phyloP scores from a whole-genome alignment of 37 sponge, comb jelly and placozoan species.

The Dysidea cf. avara region DNA sequence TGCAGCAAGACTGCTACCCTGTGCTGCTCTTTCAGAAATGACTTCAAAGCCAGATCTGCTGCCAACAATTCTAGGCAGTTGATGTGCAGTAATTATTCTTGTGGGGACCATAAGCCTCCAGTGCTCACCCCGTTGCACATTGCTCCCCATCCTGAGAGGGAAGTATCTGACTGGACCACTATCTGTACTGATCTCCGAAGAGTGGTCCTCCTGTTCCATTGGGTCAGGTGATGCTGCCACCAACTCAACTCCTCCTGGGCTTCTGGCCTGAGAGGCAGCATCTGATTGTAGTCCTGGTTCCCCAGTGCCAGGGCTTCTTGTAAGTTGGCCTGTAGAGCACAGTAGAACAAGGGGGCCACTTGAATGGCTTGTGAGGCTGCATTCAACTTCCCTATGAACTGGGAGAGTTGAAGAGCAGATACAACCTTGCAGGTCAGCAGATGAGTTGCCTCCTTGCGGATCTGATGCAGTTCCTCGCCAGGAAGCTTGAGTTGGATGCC shows the following conservation, averaged over 20 bases:
- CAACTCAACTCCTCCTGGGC: not conserved
- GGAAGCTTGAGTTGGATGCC: constrained; percentile 17
- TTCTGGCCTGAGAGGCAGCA: not conserved
- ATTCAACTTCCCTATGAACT: constrained; percentile 19
- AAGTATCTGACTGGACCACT: constrained; percentile 21
- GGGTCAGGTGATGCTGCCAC: constrained; percentile 1
- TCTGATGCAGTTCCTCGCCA: not conserved
- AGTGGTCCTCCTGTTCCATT: constrained; percentile 9
- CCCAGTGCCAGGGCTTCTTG: not conserved
- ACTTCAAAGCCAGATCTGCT: constrained; percentile 1
- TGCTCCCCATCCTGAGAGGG: constrained; percentile 23
- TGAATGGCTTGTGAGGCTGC: constrained; percentile 7
- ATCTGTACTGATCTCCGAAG: not conserved
- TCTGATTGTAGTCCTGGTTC: not conserved
- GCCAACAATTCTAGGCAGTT: constrained; percentile 20
- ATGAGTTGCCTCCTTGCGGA: not conserved
- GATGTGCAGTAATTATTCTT: too few relatives aligned
- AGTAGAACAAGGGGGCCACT: constrained; percentile 23
- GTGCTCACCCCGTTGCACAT: constrained; percentile 5
- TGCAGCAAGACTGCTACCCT: not conserved
- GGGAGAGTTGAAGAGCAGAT: constrained; percentile 4
- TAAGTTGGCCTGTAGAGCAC: not conserved
- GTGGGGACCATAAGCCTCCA: constrained; percentile 19
- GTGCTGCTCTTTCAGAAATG: not conserved
- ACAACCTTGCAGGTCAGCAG: not conserved